phyloP scores from a whole-genome alignment of 2,797 vertebrate species.

The Pseudochaenichthys georgianus region DNA sequence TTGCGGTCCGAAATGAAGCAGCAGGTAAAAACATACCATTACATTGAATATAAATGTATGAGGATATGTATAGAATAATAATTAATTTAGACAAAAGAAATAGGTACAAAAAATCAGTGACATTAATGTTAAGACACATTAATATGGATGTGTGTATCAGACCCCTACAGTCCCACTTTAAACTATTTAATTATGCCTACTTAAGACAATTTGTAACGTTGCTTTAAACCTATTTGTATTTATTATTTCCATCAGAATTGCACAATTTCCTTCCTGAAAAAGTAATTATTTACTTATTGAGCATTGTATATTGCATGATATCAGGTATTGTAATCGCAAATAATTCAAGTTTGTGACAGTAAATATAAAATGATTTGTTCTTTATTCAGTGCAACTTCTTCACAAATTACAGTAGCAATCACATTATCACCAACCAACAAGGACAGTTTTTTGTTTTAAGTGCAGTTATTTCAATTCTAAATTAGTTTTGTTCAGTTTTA shows the following conservation, averaged over 20 bases:
- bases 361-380: background rate
- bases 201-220: background rate
- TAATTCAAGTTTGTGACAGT: background rate
- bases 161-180: too few relatives aligned
- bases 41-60: too few relatives aligned
- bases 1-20: too few relatives aligned
- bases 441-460: constrained; percentile 17
- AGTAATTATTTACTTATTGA: background rate
- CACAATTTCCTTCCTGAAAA: background rate
- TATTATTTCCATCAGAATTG: background rate
- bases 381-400: constrained; percentile 32
- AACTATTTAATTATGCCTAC: too few relatives aligned
- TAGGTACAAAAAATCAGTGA: too few relatives aligned
- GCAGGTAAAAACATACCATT: too few relatives aligned
- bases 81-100: too few relatives aligned
- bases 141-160: too few relatives aligned
- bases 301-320: background rate
- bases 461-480: background rate
- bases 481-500: background rate
- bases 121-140: too few relatives aligned
- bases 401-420: constrained; percentile 13
- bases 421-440: background rate
- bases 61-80: too few relatives aligned
- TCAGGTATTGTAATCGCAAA: background rate
- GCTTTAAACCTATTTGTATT: background rate